Conservation (phyloP, 2,888 invertebrate genomes). For the Ophion obscuratus region DNA sequence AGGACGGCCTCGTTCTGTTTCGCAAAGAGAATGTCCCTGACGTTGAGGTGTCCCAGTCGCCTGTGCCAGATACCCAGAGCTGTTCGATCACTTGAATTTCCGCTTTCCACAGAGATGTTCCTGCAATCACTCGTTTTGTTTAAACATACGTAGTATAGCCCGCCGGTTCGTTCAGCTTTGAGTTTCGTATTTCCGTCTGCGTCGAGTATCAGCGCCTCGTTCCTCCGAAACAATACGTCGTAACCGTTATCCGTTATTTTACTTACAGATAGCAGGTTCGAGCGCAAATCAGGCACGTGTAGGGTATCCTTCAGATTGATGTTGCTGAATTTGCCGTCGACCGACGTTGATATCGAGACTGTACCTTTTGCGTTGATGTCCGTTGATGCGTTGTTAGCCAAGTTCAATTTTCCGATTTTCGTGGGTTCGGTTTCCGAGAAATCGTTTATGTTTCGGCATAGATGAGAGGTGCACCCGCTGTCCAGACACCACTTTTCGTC, state of each 20-base stretch:
- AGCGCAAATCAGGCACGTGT: constrained; percentile 43
- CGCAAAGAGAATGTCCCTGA: too few species aligned
- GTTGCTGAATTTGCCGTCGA: neutral
- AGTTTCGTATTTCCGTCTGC: constrained; percentile 25
- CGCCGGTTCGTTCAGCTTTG: constrained; percentile 14
- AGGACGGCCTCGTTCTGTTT: too few species aligned
- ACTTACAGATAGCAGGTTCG: neutral
- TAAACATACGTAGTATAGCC: constrained; percentile 32
- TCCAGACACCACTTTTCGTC: constrained; percentile 33
- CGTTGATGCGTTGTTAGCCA: constrained; percentile 47
- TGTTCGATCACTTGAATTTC: too few species aligned
- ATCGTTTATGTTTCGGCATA: constrained; percentile 11
- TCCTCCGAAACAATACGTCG: constrained; percentile 23
- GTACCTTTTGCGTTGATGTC: constrained; percentile 10
- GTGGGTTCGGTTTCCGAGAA: constrained; percentile 15
- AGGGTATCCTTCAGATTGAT: constrained; percentile 25
- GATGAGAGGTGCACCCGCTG: constrained; percentile 17
- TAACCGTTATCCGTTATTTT: constrained; percentile 48
- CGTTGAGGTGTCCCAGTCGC: too few species aligned
- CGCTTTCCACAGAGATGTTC: too few species aligned
- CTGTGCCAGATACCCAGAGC: too few species aligned
- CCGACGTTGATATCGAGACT: neutral
- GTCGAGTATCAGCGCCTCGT: constrained; percentile 38
- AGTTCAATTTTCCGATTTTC: constrained; percentile 33
- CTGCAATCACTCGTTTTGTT: too few species aligned